phyloP scores from a whole-genome alignment of 2,888 invertebrate genomes.

The Smittia aterrima region DNA sequence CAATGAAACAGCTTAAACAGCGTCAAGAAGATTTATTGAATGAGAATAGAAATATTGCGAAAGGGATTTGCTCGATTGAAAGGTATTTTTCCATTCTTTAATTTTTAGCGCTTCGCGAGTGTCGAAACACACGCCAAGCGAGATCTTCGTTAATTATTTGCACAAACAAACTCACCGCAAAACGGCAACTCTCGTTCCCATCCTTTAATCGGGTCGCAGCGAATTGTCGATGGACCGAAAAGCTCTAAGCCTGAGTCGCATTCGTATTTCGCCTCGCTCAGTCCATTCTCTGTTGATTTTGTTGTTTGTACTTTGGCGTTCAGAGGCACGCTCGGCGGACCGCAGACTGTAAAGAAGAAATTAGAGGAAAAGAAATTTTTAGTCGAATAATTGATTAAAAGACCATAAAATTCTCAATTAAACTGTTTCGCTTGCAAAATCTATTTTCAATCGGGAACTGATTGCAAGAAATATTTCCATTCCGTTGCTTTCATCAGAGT shows the following conservation, averaged over 20 bases:
- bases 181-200: conserved; percentile 83
- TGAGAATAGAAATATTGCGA: background rate
- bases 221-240: conserved; percentile 70
- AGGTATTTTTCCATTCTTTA: background rate
- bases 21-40: conserved; percentile 15
- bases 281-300: conserved; percentile 56
- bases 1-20: background rate
- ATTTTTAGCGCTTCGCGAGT: background rate
- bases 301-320: conserved; percentile 67
- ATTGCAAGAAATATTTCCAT: conserved; percentile 13
- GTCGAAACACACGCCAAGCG: background rate
- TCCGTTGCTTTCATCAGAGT: background rate
- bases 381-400: conserved; percentile 22
- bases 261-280: conserved; percentile 69
- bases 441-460: conserved; percentile 14
- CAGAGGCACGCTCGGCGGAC: conserved; percentile 80
- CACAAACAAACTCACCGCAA: conserved; percentile 63
- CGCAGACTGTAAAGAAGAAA: conserved; percentile 58
- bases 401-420: background rate
- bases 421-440: conserved; percentile 3
- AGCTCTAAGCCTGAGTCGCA: conserved; percentile 88
- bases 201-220: conserved; percentile 68
- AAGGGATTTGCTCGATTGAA: background rate
- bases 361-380: background rate
- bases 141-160: background rate